phyloP scores from a whole-genome alignment of 2,797 vertebrate genomes.

The Catharus ustulatus region DNA sequence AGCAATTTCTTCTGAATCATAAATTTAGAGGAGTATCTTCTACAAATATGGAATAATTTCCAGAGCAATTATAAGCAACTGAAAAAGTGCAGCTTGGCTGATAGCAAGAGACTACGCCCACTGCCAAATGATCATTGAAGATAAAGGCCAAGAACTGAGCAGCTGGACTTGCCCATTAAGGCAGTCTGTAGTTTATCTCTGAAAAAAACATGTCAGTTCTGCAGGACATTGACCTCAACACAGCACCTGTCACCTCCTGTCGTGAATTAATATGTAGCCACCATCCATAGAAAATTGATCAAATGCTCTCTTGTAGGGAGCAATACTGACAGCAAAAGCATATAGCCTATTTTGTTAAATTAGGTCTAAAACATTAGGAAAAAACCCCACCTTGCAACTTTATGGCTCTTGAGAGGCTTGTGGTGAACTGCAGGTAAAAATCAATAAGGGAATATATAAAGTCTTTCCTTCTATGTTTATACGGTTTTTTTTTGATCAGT shows the following conservation, averaged over 20 bases:
- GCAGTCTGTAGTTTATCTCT: background rate
- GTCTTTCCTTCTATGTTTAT: background rate
- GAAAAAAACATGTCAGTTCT: background rate
- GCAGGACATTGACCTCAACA: background rate
- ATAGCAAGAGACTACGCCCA: background rate
- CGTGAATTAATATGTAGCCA: background rate
- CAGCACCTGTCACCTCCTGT: background rate
- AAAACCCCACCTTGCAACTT: background rate
- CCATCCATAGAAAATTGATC: background rate
- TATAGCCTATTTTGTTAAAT: background rate
- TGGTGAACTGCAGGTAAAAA: background rate
- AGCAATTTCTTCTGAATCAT: background rate
- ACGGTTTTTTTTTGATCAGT: background rate
- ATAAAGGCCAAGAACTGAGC: slow-evolving; percentile 4
- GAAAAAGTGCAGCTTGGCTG: background rate
- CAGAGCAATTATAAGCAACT: background rate
- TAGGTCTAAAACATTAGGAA: background rate
- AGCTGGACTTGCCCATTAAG: background rate
- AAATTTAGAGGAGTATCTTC: background rate
- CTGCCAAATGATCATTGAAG: background rate
- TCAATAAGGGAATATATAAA: background rate
- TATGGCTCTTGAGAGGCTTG: background rate
- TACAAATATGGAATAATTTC: background rate
- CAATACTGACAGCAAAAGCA: background rate
- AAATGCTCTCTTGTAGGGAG: background rate